Percentiles rank a stretch among this genome's conserved stretches.
These are phyloP conservation scores for Lerema accius DNA, from an alignment of 1,140 invertebrate species.

Conservation along the genomic window DNA sequence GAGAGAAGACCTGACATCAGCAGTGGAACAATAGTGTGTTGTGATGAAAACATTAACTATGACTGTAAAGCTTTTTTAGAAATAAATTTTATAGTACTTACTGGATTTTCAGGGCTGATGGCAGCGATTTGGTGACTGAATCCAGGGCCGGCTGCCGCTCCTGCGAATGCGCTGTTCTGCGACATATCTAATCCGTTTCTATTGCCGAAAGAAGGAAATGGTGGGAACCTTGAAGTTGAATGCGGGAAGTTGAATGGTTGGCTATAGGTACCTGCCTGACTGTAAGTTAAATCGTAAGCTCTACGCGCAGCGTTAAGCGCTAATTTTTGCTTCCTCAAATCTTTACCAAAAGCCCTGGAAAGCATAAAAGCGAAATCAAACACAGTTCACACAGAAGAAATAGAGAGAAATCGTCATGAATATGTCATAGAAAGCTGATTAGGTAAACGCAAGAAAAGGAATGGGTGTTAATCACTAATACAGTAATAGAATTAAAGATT, in stretches of 20 bases:
- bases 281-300: constrained; percentile 72
- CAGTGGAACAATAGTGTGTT: too few relatives aligned
- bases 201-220: constrained; percentile 49
- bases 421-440: constrained; percentile 9
- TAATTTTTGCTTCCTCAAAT: constrained; percentile 60
- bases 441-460: constrained; percentile 19
- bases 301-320: constrained; percentile 64
- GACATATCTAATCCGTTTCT: constrained; percentile 45
- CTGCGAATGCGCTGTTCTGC: constrained; percentile 59
- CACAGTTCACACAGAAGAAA: constrained; percentile 27
- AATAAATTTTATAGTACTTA: too few relatives aligned
- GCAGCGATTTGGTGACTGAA: constrained; percentile 82
- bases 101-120: constrained; percentile 83
- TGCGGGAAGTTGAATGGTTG: constrained; percentile 62
- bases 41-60: too few relatives aligned
- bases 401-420: constrained; percentile 2
- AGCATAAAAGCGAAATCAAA: constrained; percentile 42
- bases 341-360: constrained; percentile 72
- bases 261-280: constrained; percentile 56
- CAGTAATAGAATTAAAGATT: neutral
- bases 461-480: constrained; percentile 21
- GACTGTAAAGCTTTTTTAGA: too few relatives aligned
- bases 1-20: too few relatives aligned
- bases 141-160: constrained; percentile 72
- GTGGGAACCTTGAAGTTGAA: constrained; percentile 64